Conservation (phyloP, 2,797 vertebrate genomes). For the Cygnus olor region DNA sequence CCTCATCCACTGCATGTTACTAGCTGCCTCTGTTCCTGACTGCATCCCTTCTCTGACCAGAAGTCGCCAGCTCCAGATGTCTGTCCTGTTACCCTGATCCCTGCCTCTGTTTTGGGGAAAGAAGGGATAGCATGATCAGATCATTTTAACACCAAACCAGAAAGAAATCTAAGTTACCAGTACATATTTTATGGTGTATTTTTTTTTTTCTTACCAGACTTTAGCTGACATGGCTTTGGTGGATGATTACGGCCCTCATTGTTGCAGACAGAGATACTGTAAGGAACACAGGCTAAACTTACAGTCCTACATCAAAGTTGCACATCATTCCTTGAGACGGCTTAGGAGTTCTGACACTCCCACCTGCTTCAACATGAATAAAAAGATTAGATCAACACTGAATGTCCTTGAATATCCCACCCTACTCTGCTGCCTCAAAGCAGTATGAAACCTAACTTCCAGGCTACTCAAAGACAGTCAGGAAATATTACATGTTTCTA, state of each 20-base stretch:
- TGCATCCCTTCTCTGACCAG: neutral
- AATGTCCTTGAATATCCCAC: neutral
- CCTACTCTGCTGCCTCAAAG: neutral
- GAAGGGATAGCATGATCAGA: neutral
- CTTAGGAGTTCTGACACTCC: constrained; percentile 6
- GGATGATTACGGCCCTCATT: neutral
- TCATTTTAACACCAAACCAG: neutral
- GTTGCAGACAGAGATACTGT: neutral
- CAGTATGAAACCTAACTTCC: neutral
- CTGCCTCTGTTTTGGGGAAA: neutral
- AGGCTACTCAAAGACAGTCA: neutral
- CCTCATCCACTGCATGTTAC: neutral
- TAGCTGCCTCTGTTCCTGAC: neutral
- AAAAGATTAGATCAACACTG: neutral
- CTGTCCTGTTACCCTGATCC: neutral
- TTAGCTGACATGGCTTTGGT: neutral
- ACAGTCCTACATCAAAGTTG: neutral
- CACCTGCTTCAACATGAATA: neutral
- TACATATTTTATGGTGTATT: neutral
- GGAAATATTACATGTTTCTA: constrained; percentile 16
- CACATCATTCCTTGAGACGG: neutral
- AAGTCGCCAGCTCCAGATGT: neutral
- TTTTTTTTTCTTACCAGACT: neutral
- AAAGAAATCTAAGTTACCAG: neutral
- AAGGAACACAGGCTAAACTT: neutral